These are phyloP conservation scores for Poeciliopsis paucimaculata DNA, from an alignment of 2,797 vertebrate species.

Conservation along the genomic window DNA sequence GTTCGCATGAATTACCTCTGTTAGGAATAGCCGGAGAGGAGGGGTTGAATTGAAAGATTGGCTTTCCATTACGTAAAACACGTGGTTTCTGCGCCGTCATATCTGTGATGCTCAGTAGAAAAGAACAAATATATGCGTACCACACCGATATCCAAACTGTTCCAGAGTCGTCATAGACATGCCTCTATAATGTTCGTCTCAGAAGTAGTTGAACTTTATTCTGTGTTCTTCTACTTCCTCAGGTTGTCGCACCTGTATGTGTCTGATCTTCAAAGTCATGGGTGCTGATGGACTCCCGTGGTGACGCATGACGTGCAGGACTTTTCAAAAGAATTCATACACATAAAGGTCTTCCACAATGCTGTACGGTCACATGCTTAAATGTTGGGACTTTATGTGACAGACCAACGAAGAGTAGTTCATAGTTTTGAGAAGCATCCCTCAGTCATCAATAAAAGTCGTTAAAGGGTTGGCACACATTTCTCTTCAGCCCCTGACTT, in stretches of 20 bases:
- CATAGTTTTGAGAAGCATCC: neutral
- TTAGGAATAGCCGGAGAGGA: slow-evolving; percentile 81
- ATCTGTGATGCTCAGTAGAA: slow-evolving; percentile 70
- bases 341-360: neutral
- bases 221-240: neutral
- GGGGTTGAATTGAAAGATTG: slow-evolving; percentile 89
- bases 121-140: slow-evolving; percentile 11
- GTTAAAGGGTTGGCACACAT: neutral
- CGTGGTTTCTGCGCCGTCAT: slow-evolving; percentile 86
- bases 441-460: too few species aligned
- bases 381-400: neutral
- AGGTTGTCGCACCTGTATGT: slow-evolving; percentile 4
- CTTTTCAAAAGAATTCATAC: neutral
- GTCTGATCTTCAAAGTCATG: neutral
- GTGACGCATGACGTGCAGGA: neutral
- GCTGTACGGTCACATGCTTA: neutral
- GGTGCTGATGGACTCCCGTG: neutral
- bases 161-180: neutral
- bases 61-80: slow-evolving; percentile 91
- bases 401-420: neutral
- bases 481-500: neutral
- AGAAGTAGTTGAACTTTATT: neutral
- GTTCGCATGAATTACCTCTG: slow-evolving; percentile 80
- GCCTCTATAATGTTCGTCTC: neutral
- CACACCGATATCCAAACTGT: slow-evolving; percentile 40